Evolutionary conservation across 2,113 vertebrate genomes (phyloP).

Genomic region (Sceloporus undulatus): DNA sequence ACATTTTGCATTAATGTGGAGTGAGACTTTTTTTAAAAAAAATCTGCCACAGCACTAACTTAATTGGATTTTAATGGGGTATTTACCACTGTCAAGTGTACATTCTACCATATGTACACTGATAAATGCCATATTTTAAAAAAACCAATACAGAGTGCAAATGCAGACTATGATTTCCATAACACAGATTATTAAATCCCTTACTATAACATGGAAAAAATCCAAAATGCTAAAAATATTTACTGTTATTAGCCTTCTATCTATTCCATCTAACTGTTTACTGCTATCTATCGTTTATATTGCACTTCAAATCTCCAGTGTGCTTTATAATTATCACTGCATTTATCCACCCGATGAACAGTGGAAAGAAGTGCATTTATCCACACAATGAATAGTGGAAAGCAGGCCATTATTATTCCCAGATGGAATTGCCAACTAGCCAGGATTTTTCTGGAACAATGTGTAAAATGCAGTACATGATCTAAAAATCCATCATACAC

Average conservation of each 20-base stretch:
- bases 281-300: slow-evolving; percentile 12
- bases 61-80: background rate
- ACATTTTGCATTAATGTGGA: slow-evolving; percentile 1
- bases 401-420: background rate
- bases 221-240: background rate
- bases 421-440: background rate
- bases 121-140: background rate
- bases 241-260: slow-evolving; percentile 16
- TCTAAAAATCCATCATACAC: background rate
- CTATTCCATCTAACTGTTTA: slow-evolving; percentile 1
- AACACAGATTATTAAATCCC: background rate
- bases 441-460: slow-evolving; percentile 1
- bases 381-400: background rate
- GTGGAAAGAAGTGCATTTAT: background rate
- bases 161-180: slow-evolving; percentile 7
- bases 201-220: slow-evolving; percentile 5
- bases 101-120: background rate
- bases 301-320: background rate
- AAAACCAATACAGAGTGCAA: background rate
- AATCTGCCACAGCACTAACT: background rate
- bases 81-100: background rate
- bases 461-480: background rate
- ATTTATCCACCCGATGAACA: background rate
- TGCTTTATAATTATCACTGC: background rate
- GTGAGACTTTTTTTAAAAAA: background rate